Conservation (phyloP, 1,140 invertebrate genomes). For the Eupristina koningsbergeri region DNA sequence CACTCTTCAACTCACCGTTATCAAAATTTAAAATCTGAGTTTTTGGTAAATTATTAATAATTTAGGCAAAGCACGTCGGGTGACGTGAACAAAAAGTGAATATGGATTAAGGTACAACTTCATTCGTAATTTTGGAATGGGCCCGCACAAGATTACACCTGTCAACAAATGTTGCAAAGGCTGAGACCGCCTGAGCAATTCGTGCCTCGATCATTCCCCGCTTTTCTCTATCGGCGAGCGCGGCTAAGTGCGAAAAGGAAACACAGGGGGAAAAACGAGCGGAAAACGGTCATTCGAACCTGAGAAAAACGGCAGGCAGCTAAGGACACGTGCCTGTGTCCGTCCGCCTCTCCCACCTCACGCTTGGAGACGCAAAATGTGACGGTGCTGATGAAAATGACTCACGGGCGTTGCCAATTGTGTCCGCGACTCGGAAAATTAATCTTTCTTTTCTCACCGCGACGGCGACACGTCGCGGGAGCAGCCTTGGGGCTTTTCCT, state of each 20-base stretch:
- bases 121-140: too few relatives aligned
- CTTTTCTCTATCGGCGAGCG: not conserved
- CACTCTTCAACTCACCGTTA: too few relatives aligned
- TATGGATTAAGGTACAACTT: too few relatives aligned
- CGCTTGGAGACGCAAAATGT: not conserved
- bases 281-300: slow-evolving; percentile 15
- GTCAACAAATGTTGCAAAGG: not conserved
- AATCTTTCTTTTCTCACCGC: slow-evolving; percentile 49
- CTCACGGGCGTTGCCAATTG: slow-evolving; percentile 27
- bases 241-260: slow-evolving; percentile 9
- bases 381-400: slow-evolving; percentile 42
- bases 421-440: slow-evolving; percentile 24
- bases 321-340: slow-evolving; percentile 18
- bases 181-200: not conserved
- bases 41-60: too few relatives aligned
- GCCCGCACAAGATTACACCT: too few relatives aligned
- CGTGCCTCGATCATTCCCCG: not conserved
- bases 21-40: too few relatives aligned
- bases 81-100: too few relatives aligned
- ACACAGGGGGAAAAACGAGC: not conserved
- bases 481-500: slow-evolving; percentile 33
- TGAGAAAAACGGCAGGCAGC: slow-evolving; percentile 30
- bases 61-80: too few relatives aligned
- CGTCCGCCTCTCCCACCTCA: not conserved
- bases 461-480: slow-evolving; percentile 25